Base-by-base conservation (phyloP, 2,113 vertebrate species). In the Suricata suricatta region DNA sequence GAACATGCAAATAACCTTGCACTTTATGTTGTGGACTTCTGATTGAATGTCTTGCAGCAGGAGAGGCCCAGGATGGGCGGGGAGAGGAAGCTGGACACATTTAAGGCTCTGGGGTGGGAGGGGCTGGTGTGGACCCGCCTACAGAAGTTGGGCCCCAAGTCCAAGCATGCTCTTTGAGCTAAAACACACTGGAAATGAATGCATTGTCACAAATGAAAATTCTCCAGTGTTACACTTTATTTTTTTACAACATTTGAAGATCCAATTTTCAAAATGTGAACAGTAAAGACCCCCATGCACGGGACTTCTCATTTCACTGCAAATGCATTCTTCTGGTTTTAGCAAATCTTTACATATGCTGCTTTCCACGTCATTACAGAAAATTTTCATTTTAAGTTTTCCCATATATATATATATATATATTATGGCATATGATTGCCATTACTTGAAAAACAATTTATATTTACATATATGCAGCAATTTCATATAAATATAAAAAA, bases 161-260 rank as follows among this genome's bases (percentile, higher is more conserved):
- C 68, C 88, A 79, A 63, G 68, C 3, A 0, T 7, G 3, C 54
- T 66, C 47, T 31, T 33, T 33, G 27, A 80, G 52, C 47, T 16
- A 14, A 64, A n/a, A 72, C 82, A 60, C 74, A 31, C n/a, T 14
- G 16, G 64, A 35, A 89, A 92, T 17, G 84, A 84, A 35, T 3
- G 31, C 69, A 91, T 8, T 15, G 29, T 31, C 52, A 74, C 77
- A 57, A 63, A 68, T 11, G 7, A 92, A 41, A 38, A 7, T 27
- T 60, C 60, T 93, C 33, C 50, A 66, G n/a, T 35, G 15, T 17
- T 79, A 69, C 35, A 6, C n/a, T 92, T 96, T 80, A 91, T 66
- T 95, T 87, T 87, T 91, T 86, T 9, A 47, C n/a, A 29, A 93
- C 79, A 81, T 41, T 66, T 66, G 31, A 93, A 90, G 33, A 60